Evolutionary conservation across 2,888 invertebrate genomes (phyloP), one percentile per base, ranked within the genome.

Genomic region (Conops quadrifasciatus): DNA sequence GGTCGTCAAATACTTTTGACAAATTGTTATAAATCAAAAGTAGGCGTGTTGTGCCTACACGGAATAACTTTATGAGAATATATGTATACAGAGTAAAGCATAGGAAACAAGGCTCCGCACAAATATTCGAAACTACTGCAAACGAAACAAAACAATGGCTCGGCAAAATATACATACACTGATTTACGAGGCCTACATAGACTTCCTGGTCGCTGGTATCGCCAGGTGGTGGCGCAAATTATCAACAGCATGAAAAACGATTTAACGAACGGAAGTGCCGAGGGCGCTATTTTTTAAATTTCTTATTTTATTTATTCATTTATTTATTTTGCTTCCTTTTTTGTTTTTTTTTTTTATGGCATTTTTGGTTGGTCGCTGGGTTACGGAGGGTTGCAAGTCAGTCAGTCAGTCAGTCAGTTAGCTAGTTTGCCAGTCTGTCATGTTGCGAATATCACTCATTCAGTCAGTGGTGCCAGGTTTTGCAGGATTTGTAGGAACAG

Each of bases 251-350:
- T 62, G 19, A 36, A 21, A 43, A n/a, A 59, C 24, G 7, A 7
- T 28, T 30, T n/a, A 59, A 59, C 28, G 24, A 59, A 59, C 59
- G 15, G 58, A 26, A 67, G 66, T 51, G 58, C 19, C 47, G 62
- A 21, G 58, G 79, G 80, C 79, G 78, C 79, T 78, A 78, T 79
- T 78, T 77, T 80, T 79, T 79, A 79, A 79, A 74, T 21, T 28
- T 63, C 15, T 51, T 51, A 13, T 30, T 63, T 53, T 64, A 30
- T 36, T 69, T 59, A 21, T 30, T 26, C 28, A 62, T 43, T 21
- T 62, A 43, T 43, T 62, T 60, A n/a, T 19, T 36, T 16, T n/a
- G n/a, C n/a, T 28, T 2, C 2, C 28, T 19, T 30, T 60, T 60
- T 60, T 36, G 60, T n/a, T 15, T 36, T 62, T 43, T 13, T 28